A percentile compares a stretch with the other conserved stretches of the same genome.
Evolutionary conservation across 2,113 vertebrate species (phyloP).

Genomic region (Albula goreensis): DNA sequence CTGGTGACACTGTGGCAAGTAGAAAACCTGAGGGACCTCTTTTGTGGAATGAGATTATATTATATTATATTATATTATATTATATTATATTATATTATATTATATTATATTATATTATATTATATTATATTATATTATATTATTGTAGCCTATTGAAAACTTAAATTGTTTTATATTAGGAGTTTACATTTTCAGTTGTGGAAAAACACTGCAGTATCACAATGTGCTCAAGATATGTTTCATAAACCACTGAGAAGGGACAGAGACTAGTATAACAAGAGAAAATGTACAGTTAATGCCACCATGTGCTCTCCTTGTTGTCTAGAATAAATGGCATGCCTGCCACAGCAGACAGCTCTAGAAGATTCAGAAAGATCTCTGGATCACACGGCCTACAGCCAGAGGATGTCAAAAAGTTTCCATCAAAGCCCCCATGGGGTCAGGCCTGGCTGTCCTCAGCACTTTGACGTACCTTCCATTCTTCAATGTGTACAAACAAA

Average conservation of each 20-base stretch:
- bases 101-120: too few relatives aligned
- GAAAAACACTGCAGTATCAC: too few relatives aligned
- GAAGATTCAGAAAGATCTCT: not conserved
- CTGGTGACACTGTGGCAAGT: not conserved
- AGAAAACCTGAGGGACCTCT: not conserved
- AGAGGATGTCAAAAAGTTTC: not conserved
- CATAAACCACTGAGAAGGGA: not conserved
- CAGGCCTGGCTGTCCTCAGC: not conserved
- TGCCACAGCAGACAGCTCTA: not conserved
- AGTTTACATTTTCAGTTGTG: too few relatives aligned
- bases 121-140: too few relatives aligned
- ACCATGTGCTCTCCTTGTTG: not conserved
- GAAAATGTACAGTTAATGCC: not conserved
- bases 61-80: too few relatives aligned
- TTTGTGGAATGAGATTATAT: too few relatives aligned
- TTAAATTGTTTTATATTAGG: too few relatives aligned
- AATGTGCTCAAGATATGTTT: too few relatives aligned
- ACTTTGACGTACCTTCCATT: not conserved
- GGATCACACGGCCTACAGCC: not conserved
- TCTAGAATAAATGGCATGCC: not conserved
- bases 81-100: too few relatives aligned
- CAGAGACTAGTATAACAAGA: not conserved
- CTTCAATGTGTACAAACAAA: not conserved
- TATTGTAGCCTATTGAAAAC: too few relatives aligned
- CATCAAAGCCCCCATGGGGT: too few relatives aligned